phyloP scores from a whole-genome alignment of 2,797 vertebrate species.

The Serranus cabrilla region DNA sequence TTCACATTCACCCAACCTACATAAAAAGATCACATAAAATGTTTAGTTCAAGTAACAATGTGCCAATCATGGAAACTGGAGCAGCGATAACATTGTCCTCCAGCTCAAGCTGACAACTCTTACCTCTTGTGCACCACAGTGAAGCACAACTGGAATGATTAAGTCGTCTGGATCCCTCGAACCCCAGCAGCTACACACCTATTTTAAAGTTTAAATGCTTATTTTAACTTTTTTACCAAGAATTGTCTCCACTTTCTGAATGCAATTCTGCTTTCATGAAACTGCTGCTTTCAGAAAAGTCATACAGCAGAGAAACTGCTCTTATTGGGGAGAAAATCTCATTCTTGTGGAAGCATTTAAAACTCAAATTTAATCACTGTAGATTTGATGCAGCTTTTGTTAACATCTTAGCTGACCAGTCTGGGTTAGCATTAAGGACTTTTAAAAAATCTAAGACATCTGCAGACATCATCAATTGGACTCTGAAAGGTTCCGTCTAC shows the following conservation, averaged over 20 bases:
- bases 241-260: constrained; percentile 1
- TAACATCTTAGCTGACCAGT: constrained; percentile 15
- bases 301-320: background rate
- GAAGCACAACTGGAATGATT: background rate
- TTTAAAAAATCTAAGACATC: background rate
- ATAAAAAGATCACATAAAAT: constrained; percentile 21
- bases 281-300: constrained; percentile 6
- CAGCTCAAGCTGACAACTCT: constrained; percentile 29
- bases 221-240: constrained; percentile 23
- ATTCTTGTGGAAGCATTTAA: constrained; percentile 11
- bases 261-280: background rate
- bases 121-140: constrained; percentile 8
- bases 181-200: constrained; percentile 11
- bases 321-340: constrained; percentile 8
- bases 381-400: constrained; percentile 1
- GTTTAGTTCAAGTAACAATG: constrained; percentile 28
- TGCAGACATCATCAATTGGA: background rate
- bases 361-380: constrained; percentile 8
- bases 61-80: constrained; percentile 33
- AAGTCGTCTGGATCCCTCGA: constrained; percentile 9
- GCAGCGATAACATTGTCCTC: constrained; percentile 29
- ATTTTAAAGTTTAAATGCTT: constrained; percentile 25
- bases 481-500: background rate
- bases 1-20: constrained; percentile 12
- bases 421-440: background rate